Evolutionary conservation across 2,113 vertebrate species (phyloP).

Genomic region (Pseudorectes ferrugineus): DNA sequence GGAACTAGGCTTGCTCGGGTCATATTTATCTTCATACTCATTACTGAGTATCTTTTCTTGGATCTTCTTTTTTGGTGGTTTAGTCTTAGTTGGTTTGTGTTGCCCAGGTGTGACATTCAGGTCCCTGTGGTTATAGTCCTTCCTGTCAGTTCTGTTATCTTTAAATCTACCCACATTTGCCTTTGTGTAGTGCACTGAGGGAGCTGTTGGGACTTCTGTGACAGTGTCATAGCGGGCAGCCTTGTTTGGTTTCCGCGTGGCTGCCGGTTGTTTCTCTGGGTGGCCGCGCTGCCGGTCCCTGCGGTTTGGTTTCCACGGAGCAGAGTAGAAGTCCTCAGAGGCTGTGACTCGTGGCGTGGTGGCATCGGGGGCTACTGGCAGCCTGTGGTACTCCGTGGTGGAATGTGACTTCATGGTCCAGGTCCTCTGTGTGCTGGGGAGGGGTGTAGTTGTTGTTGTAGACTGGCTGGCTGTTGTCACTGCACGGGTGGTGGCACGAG

Average conservation of each 20-base stretch:
- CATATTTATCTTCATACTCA: conserved; percentile 86
- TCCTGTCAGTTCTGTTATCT: conserved; percentile 86
- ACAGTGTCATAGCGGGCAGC: conserved; percentile 33
- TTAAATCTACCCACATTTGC: conserved; percentile 65
- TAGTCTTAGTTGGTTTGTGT: conserved; percentile 79
- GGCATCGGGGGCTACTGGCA: conserved; percentile 41
- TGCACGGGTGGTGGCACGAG: conserved; percentile 6
- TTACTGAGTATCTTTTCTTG: conserved; percentile 82
- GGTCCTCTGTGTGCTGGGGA: conserved; percentile 66
- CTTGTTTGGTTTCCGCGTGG: conserved; percentile 66
- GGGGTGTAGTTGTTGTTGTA: conserved; percentile 56
- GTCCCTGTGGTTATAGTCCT: conserved; percentile 69
- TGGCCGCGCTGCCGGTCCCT: conserved; percentile 68
- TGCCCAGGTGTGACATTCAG: conserved; percentile 59
- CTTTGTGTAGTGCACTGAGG: conserved; percentile 59
- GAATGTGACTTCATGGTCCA: conserved; percentile 64
- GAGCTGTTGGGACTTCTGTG: conserved; percentile 56
- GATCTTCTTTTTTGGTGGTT: conserved; percentile 78
- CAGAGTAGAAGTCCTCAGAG: conserved; percentile 70
- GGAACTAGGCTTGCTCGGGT: conserved; percentile 62
- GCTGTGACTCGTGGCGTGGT: conserved; percentile 49
- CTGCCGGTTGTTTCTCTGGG: neutral
- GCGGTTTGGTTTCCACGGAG: conserved; percentile 65
- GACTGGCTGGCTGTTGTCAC: conserved; percentile 57
- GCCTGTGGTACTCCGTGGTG: conserved; percentile 59